Base-by-base conservation (phyloP, 2,888 invertebrate species). In the Amblyteles armatorius region DNA sequence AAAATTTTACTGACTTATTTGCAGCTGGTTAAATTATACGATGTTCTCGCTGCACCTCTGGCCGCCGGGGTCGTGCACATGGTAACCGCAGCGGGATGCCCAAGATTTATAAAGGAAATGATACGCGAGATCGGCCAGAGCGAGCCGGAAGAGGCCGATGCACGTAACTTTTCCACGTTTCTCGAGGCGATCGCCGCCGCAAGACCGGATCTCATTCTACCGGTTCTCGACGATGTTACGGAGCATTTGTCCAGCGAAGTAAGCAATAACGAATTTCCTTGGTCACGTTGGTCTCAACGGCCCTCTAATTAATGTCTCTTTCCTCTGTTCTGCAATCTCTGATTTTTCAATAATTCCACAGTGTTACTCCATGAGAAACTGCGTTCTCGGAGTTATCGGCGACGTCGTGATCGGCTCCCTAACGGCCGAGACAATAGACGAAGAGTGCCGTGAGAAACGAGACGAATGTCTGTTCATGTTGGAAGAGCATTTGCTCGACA, bases 401-500 rank as follows among this genome's bases (percentile, higher is more conserved):
- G 97, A 97, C 92, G 96, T 98, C 16, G 94, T 99, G 26, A 94
- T 96, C 19, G 95, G 95, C 69, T 96, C 97, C 88, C 94, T 98
- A 4, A 96, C 96, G 9, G 96, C 96, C 44, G 97, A 97, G 89
- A 96, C 96, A 1, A 94, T 98, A 40, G 94, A 95, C 26, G 95
- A 96, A 48, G 96, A 96, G 83, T 95, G 96, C 88, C 96, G 96
- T 87, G 94, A 95, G 65, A 95, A 95, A 67, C 95, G 98, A 2
- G 97, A 98, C 92, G 96, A 97, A 89, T 97, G 98, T 90, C 95
- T 99, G 3, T 96, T 97, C 78, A 96, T 96, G 91, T 94, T 99
- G 19, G 95, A 96, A 90, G 97, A 97, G 57, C 99, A 99, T 92
- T 95, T 98, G 77, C 96, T 96, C 87, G 99, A 99, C 92, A 94